Conservation (phyloP, 2,888 invertebrate species). For the Cheilosia vulpina region DNA sequence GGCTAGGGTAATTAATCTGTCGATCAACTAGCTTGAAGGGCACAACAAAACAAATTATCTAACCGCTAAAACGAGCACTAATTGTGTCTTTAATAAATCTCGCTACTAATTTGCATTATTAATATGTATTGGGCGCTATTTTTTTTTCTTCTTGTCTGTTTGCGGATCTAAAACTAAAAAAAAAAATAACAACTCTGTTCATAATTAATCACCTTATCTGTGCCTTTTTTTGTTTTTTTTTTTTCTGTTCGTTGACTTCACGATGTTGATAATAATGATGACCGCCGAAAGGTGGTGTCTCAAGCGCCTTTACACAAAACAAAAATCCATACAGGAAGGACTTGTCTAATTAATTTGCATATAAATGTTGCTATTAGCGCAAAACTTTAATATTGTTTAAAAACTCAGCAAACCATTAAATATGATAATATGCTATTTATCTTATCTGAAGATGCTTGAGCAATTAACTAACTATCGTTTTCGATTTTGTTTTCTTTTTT, state of each 20-base stretch:
- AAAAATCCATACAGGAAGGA: conserved; percentile 53
- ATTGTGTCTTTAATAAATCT: conserved; percentile 67
- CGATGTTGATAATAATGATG: conserved; percentile 62
- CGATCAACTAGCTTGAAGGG: conserved; percentile 64
- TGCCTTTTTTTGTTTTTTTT: neutral
- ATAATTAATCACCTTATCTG: conserved; percentile 70
- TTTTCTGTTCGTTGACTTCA: conserved; percentile 24
- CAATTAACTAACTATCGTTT: conserved; percentile 49
- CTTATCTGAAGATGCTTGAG: conserved; percentile 48
- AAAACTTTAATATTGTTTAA: conserved; percentile 40
- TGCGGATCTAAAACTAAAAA: conserved; percentile 13
- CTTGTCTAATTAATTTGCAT: conserved; percentile 70
- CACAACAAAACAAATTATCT: conserved; percentile 13
- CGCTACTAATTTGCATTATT: conserved; percentile 57
- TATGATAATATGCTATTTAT: conserved; percentile 60
- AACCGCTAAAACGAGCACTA: conserved; percentile 47
- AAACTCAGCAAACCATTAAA: conserved; percentile 69
- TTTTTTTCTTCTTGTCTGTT: conserved; percentile 23
- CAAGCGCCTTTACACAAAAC: conserved; percentile 16
- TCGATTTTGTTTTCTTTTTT: conserved; percentile 27
- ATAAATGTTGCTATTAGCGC: conserved; percentile 36
- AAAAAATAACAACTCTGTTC: conserved; percentile 17
- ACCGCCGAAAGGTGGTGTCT: conserved; percentile 57
- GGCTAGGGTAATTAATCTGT: conserved; percentile 65
- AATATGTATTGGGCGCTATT: conserved; percentile 33